Base-by-base conservation (phyloP, 2,113 vertebrate species). In the Gavialis gangeticus region DNA sequence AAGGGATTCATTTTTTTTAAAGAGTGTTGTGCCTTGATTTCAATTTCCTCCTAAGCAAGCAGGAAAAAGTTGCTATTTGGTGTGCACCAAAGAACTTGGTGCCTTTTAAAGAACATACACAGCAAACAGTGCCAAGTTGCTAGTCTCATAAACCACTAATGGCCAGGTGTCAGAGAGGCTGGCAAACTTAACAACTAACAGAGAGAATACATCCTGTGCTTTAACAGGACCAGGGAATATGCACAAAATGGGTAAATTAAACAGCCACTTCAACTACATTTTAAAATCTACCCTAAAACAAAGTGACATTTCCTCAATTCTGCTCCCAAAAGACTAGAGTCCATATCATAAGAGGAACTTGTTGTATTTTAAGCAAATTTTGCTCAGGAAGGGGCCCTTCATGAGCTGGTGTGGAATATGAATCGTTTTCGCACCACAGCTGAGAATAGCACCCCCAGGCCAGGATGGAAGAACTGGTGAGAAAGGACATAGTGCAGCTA, bases 91-190 rank as follows among this genome's bases (percentile, higher is more conserved):
- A 67, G 34, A 83, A 67, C 71, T 34, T 24, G 3, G 0, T 46
- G 18, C 22, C 16, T 71, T 46, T 37, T 69, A 73, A 73, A 46
- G 12, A 46, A 19, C 69, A 73, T 46, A 46, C 56, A 75, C 83
- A 87, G 84, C 88, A 79, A 83, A 56, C 0, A 0, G 75, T 84
- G 82, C 73, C 27, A 79, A 25, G n/a, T 17, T n/a, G 14, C 7
- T 19, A n/a, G 57, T 7, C 30, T 12, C 4, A 0, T 0, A 0
- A 27, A 12, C 89, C 89, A 8, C 0, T 0, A 62, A 87, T 80
- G 54, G 10, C 0, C 0, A 82, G 28, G 14, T 21, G 21, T 2
- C 80, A 64, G 27, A 67, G 37, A 56, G 17, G 10, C 9, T n/a
- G 58, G 6, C 19, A 79, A 83, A 58, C 7, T 37, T 73, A 73